phyloP scores from a whole-genome alignment of 2,797 vertebrate species.

The Miichthys miiuy region DNA sequence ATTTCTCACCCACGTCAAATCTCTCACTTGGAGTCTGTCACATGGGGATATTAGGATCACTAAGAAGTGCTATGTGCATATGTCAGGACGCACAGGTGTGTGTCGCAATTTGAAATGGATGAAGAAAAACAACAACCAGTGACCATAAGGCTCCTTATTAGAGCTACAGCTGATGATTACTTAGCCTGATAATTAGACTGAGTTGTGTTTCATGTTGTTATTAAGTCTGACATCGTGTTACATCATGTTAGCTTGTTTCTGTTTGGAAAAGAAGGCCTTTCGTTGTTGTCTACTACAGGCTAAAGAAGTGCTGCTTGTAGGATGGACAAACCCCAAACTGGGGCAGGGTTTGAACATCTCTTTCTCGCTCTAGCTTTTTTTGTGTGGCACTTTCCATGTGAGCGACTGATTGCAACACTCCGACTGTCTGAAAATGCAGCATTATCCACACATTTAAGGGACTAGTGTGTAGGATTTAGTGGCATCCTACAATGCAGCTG shows the following conservation, averaged over 20 bases:
- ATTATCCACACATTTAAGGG: background rate
- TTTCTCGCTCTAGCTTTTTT: background rate
- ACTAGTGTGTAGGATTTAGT: too few relatives aligned
- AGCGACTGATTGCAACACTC: background rate
- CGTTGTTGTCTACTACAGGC: too few relatives aligned
- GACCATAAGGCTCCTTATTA: background rate
- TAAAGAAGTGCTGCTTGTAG: background rate
- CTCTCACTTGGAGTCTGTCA: conserved; percentile 22
- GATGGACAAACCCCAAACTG: background rate
- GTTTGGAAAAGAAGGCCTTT: background rate
- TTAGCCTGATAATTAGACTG: background rate
- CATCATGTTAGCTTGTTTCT: too few relatives aligned
- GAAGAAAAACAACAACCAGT: background rate
- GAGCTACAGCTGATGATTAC: background rate
- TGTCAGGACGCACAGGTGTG: background rate
- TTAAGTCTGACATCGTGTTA: background rate
- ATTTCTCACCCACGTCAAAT: conserved; percentile 28
- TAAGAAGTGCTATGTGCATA: background rate
- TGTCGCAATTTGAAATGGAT: background rate
- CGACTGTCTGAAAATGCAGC: background rate
- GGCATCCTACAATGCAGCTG: too few relatives aligned
- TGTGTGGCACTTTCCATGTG: background rate
- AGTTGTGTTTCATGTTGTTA: background rate
- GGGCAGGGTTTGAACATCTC: background rate
- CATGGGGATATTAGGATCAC: background rate